These are phyloP conservation scores for Okapia johnstoni DNA, from an alignment of 2,113 vertebrate genomes.

Conservation along the genomic window DNA sequence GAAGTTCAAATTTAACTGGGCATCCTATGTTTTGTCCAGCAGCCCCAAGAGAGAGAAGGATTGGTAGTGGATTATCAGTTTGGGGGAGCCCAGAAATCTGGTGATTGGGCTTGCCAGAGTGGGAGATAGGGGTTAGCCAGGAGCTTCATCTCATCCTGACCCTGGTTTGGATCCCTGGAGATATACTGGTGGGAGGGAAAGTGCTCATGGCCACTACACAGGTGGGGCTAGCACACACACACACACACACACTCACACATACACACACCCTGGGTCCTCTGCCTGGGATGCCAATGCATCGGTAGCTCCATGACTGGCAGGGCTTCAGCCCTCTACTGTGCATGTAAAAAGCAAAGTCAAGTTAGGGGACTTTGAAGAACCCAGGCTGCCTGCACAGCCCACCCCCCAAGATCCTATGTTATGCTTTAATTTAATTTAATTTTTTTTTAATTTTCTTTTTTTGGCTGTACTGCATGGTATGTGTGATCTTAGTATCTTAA, in stretches of 20 bases:
- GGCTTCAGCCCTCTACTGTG: no score
- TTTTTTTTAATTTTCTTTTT: not conserved
- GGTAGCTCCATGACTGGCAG: fast-evolving
- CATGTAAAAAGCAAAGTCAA: not conserved
- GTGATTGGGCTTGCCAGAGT: not conserved
- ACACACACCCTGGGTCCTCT: no score
- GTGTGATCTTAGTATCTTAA: not conserved
- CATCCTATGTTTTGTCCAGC: not conserved
- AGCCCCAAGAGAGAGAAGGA: not conserved
- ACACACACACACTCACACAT: no score
- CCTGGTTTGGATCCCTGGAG: not conserved
- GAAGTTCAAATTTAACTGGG: not conserved
- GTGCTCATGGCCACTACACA: fast-evolving
- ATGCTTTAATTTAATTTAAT: not conserved
- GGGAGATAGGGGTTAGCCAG: not conserved
- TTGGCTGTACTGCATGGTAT: not conserved
- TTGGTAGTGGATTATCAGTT: no score
- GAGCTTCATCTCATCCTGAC: not conserved
- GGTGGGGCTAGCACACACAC: not conserved
- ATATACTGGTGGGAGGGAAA: not conserved
- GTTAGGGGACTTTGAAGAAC: not conserved
- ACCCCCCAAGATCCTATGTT: not conserved
- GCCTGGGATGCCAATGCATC: not conserved
- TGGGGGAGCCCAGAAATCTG: not conserved
- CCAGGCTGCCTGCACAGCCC: not conserved